Evolutionary conservation across 30 jellyfish, hydroid and myxozoan genomes (phyloP).

Genomic region (Cassiopea xamachana): DNA sequence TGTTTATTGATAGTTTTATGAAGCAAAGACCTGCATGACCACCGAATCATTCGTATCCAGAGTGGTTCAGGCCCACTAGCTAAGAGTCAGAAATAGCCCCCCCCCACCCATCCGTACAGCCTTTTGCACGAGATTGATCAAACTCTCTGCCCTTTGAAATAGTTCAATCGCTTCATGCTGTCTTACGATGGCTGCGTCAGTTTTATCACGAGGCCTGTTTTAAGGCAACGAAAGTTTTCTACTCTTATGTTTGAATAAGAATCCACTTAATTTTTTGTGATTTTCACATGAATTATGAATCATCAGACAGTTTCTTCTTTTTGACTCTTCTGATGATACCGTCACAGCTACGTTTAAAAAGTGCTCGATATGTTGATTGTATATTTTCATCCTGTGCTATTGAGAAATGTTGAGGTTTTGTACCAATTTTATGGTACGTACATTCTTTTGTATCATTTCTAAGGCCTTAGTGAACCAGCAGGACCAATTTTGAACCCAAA

Average conservation of each 20-base stretch:
- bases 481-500: too few relatives aligned
- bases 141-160: background rate
- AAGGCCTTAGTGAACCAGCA: too few relatives aligned
- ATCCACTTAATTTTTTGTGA: conserved; percentile 29
- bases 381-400: background rate
- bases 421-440: too few relatives aligned
- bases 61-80: too few relatives aligned
- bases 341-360: background rate
- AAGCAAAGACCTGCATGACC: background rate
- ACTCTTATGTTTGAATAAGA: conserved; percentile 7
- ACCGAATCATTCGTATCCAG: too few relatives aligned
- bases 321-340: background rate
- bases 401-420: too few relatives aligned
- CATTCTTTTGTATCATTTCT: too few relatives aligned
- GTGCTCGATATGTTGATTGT: background rate
- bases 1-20: background rate
- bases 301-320: background rate
- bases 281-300: conserved; percentile 14
- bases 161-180: background rate
- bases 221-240: conserved; percentile 35
- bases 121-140: background rate
- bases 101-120: too few relatives aligned
- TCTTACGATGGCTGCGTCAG: conserved; percentile 2
- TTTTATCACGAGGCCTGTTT: conserved; percentile 30
- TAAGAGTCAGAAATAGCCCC: too few relatives aligned